Evolutionary conservation across 1,140 invertebrate genomes (phyloP).

Genomic region (Diorhabda elongata): DNA sequence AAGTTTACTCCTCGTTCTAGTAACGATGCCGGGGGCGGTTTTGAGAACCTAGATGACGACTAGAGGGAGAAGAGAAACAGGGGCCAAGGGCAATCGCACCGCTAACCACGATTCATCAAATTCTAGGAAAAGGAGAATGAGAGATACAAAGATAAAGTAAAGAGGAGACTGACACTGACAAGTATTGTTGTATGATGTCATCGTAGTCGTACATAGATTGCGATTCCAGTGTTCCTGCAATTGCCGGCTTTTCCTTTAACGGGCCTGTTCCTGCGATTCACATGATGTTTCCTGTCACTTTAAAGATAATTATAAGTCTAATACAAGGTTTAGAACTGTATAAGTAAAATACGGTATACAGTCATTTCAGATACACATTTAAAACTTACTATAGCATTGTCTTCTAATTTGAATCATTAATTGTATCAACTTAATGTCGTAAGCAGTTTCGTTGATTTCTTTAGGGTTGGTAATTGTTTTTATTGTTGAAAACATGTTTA

Average conservation of each 20-base stretch:
- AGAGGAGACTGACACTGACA: slow-evolving; percentile 34
- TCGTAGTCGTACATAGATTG: slow-evolving; percentile 28
- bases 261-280: not conserved
- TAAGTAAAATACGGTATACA: too few species aligned
- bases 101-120: slow-evolving; percentile 29
- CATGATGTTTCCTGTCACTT: not conserved
- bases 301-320: not conserved
- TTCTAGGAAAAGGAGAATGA: slow-evolving; percentile 20
- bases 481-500: too few species aligned
- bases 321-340: not conserved
- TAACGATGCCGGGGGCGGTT: not conserved
- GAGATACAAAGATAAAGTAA: slow-evolving; percentile 10
- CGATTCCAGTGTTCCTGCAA: slow-evolving; percentile 34
- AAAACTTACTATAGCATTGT: too few species aligned
- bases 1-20: not conserved
- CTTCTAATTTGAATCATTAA: too few species aligned
- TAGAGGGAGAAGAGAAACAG: not conserved
- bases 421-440: too few species aligned
- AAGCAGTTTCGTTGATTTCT: too few species aligned
- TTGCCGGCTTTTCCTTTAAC: slow-evolving; percentile 20
- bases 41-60: not conserved
- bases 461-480: too few species aligned
- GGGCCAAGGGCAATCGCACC: not conserved
- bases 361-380: too few species aligned
- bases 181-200: slow-evolving; percentile 34